These are phyloP conservation scores for Zaprionus obscuricornis DNA, from an alignment of 2,888 invertebrate species.

Conservation along the genomic window DNA sequence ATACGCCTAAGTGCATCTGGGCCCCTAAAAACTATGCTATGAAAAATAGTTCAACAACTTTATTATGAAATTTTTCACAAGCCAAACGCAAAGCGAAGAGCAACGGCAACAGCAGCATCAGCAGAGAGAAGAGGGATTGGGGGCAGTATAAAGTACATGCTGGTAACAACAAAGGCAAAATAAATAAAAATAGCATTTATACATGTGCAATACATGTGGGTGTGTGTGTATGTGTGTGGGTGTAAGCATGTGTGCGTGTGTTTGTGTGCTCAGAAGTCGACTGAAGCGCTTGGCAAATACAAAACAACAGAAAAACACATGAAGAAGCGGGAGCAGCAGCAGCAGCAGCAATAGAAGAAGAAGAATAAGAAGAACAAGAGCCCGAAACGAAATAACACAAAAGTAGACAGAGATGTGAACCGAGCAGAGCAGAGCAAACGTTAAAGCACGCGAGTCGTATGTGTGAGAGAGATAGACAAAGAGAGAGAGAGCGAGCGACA, in stretches of 20 bases:
- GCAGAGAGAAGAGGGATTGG: neutral
- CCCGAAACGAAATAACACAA: conserved; percentile 33
- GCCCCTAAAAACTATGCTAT: conserved; percentile 73
- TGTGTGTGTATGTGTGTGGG: conserved; percentile 1
- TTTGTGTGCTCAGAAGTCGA: conserved; percentile 47
- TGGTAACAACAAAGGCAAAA: conserved; percentile 32
- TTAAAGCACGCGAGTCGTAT: too few relatives aligned
- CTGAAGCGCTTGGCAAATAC: conserved; percentile 72
- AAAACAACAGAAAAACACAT: conserved; percentile 65
- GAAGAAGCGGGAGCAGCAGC: too few relatives aligned
- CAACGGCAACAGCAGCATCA: conserved; percentile 7
- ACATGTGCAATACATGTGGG: conserved; percentile 24
- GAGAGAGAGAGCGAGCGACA: conserved; percentile 31
- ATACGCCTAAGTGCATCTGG: conserved; percentile 73
- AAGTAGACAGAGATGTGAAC: conserved; percentile 27
- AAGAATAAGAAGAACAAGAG: conserved; percentile 38
- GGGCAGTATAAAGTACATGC: conserved; percentile 55
- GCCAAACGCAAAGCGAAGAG: conserved; percentile 6
- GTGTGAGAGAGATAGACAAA: conserved; percentile 11
- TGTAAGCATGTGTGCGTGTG: conserved; percentile 21
- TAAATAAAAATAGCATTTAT: conserved; percentile 66
- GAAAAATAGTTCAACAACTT: conserved; percentile 80
- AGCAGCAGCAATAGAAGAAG: too few relatives aligned
- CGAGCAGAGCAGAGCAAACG: neutral
- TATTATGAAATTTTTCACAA: conserved; percentile 77